Conservation (phyloP, 1,140 invertebrate genomes). For the Oppia nitens region DNA sequence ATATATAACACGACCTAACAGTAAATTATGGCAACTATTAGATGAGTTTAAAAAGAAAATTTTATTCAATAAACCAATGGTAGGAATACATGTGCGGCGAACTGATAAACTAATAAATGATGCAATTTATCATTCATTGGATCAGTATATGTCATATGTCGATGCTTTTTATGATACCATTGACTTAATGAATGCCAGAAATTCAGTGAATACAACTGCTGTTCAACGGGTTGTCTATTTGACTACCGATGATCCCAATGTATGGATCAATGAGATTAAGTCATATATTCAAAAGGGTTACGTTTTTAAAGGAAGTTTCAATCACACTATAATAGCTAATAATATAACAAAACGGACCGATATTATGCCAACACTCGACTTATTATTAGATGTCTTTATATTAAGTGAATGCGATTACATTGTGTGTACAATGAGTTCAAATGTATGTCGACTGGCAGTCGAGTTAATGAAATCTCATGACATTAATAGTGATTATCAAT, state of each 20-base stretch:
- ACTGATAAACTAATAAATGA: conserved; percentile 98
- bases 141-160: conserved; percentile 90
- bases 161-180: conserved; percentile 44
- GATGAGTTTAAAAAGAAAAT: no score
- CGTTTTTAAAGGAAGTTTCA: conserved; percentile 60
- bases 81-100: conserved; percentile 78
- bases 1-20: no score
- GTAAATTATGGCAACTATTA: no score
- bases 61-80: no score
- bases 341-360: conserved; percentile 72
- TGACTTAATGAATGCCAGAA: no score
- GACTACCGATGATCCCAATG: conserved; percentile 37
- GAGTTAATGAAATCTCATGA: no score
- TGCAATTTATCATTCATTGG: conserved; percentile 79
- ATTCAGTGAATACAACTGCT: no score
- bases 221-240: conserved; percentile 32
- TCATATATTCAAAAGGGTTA: conserved; percentile 33
- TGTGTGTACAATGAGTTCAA: conserved; percentile 58
- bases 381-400: conserved; percentile 77
- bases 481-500: no score
- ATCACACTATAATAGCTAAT: conserved; percentile 44
- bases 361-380: conserved; percentile 65
- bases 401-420: conserved; percentile 69
- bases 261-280: no score
- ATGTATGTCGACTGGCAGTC: conserved; percentile 88